A percentile compares a stretch with the other conserved stretches of the same genome.
These are phyloP conservation scores for Drosophila lutescens DNA, from an alignment of 2,888 invertebrate genomes.

Conservation along the genomic window DNA sequence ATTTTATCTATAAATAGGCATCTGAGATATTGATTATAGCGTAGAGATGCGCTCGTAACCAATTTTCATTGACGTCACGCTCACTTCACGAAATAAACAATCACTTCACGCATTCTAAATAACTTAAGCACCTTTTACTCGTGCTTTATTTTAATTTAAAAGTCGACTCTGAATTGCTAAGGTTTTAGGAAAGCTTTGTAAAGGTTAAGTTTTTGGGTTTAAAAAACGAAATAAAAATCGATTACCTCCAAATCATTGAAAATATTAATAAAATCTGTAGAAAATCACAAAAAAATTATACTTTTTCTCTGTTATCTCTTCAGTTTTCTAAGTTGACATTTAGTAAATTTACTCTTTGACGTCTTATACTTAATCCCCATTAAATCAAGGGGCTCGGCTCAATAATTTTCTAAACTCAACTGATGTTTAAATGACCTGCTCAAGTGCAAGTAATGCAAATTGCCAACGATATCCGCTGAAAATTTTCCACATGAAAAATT, in stretches of 20 bases:
- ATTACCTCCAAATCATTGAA: too few species aligned
- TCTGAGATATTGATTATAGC: slow-evolving; percentile 6
- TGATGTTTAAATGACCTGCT: slow-evolving; percentile 5
- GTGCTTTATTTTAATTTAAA: background rate
- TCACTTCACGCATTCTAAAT: background rate
- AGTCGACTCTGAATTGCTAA: background rate
- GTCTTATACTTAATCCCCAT: background rate
- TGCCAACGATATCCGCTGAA: slow-evolving; percentile 26
- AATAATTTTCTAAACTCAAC: slow-evolving; percentile 10
- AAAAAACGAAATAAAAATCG: too few species aligned
- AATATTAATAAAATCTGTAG: too few species aligned
- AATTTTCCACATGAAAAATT: slow-evolving; percentile 32
- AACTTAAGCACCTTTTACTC: background rate
- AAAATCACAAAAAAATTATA: too few species aligned
- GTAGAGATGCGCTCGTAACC: background rate
- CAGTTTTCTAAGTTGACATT: background rate
- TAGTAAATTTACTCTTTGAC: background rate
- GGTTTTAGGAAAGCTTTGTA: too few species aligned
- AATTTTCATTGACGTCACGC: slow-evolving; percentile 6
- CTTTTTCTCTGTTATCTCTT: background rate
- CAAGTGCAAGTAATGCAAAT: slow-evolving; percentile 17
- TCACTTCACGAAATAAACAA: background rate
- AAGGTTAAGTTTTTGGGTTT: too few species aligned
- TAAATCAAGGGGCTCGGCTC: slow-evolving; percentile 1
- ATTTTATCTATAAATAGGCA: slow-evolving; percentile 1